A percentile compares a stretch with the other conserved stretches of the same genome.
These are phyloP conservation scores for Ctenomys sociabilis DNA, from an alignment of 2,113 vertebrate species.

Conservation along the genomic window DNA sequence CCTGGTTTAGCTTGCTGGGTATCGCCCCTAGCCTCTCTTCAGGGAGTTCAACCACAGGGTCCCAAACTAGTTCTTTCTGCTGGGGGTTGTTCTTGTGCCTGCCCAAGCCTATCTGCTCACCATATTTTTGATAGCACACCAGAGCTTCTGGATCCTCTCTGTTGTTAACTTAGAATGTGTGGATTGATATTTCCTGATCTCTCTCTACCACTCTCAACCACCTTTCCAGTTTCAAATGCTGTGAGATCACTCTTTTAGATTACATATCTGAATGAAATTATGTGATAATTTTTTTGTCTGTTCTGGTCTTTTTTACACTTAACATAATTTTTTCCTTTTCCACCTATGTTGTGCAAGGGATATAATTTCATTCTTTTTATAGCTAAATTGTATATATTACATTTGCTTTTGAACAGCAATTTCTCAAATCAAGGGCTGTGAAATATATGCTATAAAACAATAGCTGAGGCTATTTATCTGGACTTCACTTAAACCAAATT, in stretches of 20 bases:
- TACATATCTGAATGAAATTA: background rate
- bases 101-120: no score
- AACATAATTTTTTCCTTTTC: background rate
- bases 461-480: background rate
- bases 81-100: no score
- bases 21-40: no score
- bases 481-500: background rate
- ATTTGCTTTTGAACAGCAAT: background rate
- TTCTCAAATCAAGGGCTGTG: background rate
- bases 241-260: background rate
- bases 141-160: background rate
- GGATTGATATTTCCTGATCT: background rate
- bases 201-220: no score
- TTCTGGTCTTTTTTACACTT: background rate
- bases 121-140: background rate
- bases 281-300: background rate
- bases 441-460: background rate
- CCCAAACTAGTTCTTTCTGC: no score
- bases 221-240: background rate
- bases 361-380: background rate
- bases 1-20: no score
- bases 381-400: background rate
- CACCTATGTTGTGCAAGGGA: background rate
- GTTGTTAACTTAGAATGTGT: background rate
- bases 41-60: no score